Percentiles rank a stretch among this genome's conserved stretches.
Evolutionary conservation across 1,140 invertebrate species (phyloP).

Genomic region (Drosophila repletoides): DNA sequence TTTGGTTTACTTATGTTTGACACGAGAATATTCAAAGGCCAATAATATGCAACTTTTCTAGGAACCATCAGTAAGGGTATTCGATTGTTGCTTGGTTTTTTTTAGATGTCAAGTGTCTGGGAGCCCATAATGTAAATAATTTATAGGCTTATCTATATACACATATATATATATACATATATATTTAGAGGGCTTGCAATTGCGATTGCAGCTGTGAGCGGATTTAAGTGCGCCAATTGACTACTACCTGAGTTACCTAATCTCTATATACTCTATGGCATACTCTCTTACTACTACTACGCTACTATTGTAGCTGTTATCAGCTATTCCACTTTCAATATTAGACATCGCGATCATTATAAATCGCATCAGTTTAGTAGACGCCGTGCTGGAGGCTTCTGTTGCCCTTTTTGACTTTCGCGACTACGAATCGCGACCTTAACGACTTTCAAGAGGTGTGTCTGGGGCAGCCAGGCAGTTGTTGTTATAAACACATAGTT

Average conservation of each 20-base stretch:
- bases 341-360: neutral
- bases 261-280: neutral
- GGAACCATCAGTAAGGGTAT: no score
- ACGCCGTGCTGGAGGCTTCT: constrained; percentile 5
- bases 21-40: no score
- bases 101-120: no score
- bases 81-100: no score
- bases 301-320: constrained; percentile 15
- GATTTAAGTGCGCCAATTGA: neutral
- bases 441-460: constrained; percentile 48
- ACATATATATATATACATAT: no score
- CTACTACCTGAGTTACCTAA: constrained; percentile 6
- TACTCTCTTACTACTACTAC: no score
- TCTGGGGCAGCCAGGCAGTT: constrained; percentile 41
- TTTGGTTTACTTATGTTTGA: no score
- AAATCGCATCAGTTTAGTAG: constrained; percentile 13
- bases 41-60: no score
- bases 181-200: neutral
- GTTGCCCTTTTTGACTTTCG: constrained; percentile 64
- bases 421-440: constrained; percentile 43
- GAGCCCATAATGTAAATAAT: no score
- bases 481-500: constrained; percentile 41
- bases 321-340: constrained; percentile 6
- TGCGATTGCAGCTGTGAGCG: neutral
- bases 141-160: no score